phyloP scores from a whole-genome alignment of 2,797 vertebrate species.

The Lithobates pipiens region DNA sequence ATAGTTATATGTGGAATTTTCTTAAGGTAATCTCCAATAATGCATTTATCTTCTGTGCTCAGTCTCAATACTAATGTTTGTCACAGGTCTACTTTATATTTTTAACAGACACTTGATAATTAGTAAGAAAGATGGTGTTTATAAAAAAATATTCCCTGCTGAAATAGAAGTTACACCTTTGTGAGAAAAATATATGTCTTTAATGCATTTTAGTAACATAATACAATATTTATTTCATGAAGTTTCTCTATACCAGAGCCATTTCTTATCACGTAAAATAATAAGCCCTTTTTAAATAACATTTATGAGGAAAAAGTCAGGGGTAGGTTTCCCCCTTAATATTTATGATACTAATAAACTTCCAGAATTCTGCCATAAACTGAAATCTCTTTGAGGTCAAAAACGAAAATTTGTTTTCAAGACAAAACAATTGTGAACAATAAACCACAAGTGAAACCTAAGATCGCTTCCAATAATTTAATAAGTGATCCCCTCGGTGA shows the following conservation, averaged over 20 bases:
- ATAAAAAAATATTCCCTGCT: not conserved
- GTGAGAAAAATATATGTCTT: not conserved
- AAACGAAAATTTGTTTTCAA: constrained; percentile 72
- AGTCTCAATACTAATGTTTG: not conserved
- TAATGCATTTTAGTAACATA: not conserved
- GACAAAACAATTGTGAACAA: constrained; percentile 73
- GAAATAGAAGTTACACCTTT: not conserved
- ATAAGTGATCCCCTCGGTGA: constrained; percentile 73
- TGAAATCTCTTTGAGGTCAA: constrained; percentile 72
- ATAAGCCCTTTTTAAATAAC: constrained; percentile 18
- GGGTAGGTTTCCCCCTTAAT: constrained; percentile 68
- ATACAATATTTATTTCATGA: not conserved
- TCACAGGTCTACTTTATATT: not conserved
- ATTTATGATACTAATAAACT: constrained; percentile 76
- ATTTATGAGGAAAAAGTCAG: not conserved
- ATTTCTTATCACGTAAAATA: constrained; percentile 36
- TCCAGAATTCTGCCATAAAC: constrained; percentile 71
- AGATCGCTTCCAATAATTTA: constrained; percentile 73
- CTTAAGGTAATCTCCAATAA: not conserved
- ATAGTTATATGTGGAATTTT: not conserved
- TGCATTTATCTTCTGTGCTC: not conserved
- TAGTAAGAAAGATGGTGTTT: not conserved
- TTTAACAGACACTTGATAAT: not conserved
- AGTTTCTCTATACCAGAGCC: constrained; percentile 16
- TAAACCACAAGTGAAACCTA: constrained; percentile 72